Base-by-base conservation (phyloP, 2,113 vertebrate species). In the Sinocyclocheilus anshuiensis region DNA sequence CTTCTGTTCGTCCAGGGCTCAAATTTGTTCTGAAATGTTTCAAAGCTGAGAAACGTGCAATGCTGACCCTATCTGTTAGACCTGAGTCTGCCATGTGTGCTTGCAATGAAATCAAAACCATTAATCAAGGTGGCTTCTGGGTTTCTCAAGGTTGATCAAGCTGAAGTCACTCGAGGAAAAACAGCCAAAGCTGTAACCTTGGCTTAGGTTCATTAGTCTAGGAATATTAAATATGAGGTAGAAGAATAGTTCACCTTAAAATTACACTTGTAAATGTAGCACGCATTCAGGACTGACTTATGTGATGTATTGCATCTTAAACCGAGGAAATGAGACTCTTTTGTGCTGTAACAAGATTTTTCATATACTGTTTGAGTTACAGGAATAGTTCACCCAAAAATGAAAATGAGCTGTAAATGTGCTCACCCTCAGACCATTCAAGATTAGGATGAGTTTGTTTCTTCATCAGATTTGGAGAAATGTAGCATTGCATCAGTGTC, bases 191-290 rank as follows among this genome's bases (percentile, higher is more conserved):
- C 71, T 69, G 20, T 61, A 77, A 84, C 57, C 88, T 86, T 86
- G 45, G 42, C 2, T 86, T 29, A 9, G 59, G 74, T 36, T 69
- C 81, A 87, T 24, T 76, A 83, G 57, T n/a, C 55, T 42, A 9
- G 12, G 63, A 75, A 83, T 45, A 83, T 78, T 82, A 88, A 78
- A 88, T 20, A 16, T 10, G 15, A 74, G 57, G 20, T 10, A 84
- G 36, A 33, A 33, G 29, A 33, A 33, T 26, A 39, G 9, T 59
- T 76, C 67, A 81, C 26, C 2, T 45, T 45, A 8, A 8, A 48
- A 48, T 48, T 48, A 11, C 45, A 48, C 45, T 48, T 48, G 45
- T 45, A 45, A 45, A 45, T 45, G 45, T 48, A 48, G 45, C 10
- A 48, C 2, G 57, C 59, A 78, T 80, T 48, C 69, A 0, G 24